Conservation (phyloP, 2,888 invertebrate species). For the Xestia rhomboidea region DNA sequence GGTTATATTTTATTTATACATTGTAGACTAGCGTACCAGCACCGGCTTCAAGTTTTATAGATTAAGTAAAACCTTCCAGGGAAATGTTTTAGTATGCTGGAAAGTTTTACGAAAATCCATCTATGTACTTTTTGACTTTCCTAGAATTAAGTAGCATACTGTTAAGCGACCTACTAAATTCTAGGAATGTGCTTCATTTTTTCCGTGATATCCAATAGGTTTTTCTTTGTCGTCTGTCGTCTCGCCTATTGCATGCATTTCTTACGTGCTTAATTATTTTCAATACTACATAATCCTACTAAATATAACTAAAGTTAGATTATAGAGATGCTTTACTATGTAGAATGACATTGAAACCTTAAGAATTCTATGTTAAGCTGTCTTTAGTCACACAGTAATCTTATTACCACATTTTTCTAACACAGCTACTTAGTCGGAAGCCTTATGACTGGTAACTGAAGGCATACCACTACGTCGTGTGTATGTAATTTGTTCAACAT, state of each 20-base stretch:
- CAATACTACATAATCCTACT: background rate
- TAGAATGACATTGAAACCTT: slow-evolving; percentile 8
- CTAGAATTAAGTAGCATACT: background rate
- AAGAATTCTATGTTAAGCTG: slow-evolving; percentile 10
- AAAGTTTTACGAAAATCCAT: slow-evolving; percentile 5
- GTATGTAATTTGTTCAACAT: slow-evolving; percentile 6
- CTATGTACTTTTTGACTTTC: background rate
- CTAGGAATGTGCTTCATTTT: too few relatives aligned
- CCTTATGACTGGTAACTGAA: slow-evolving; percentile 21
- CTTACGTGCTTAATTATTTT: background rate
- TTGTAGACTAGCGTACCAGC: background rate
- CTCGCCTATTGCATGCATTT: too few relatives aligned
- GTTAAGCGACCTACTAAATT: too few relatives aligned
- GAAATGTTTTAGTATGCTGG: slow-evolving; percentile 4
- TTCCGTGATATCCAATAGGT: background rate
- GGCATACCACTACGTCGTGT: background rate
- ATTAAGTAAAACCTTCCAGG: slow-evolving; percentile 14
- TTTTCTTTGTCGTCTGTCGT: too few relatives aligned
- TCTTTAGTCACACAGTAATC: slow-evolving; percentile 19
- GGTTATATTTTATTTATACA: slow-evolving; percentile 41
- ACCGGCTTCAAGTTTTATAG: background rate
- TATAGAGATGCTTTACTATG: background rate
- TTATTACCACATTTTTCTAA: slow-evolving; percentile 23
- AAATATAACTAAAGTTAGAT: background rate
- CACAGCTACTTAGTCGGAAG: slow-evolving; percentile 11